A percentile compares a stretch with the other conserved stretches of the same genome.
These are phyloP conservation scores for Callipepla squamata DNA, from an alignment of 2,113 vertebrate genomes.

Conservation along the genomic window DNA sequence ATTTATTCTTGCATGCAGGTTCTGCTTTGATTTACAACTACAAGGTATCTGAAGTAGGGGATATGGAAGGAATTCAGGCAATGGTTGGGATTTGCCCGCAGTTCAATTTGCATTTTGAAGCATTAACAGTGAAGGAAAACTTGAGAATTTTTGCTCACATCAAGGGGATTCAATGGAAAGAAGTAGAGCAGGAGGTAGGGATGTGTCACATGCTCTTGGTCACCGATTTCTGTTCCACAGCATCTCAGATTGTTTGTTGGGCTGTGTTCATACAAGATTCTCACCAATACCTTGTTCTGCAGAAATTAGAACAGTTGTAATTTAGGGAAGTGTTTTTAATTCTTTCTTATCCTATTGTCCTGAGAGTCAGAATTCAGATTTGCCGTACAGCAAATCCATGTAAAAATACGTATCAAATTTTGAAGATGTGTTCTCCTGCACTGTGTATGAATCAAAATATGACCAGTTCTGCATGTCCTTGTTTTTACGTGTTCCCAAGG, in stretches of 20 bases:
- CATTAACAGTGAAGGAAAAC: conserved; percentile 92
- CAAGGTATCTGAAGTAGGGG: conserved; percentile 75
- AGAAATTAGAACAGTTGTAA: background rate
- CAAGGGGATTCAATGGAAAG: conserved; percentile 83
- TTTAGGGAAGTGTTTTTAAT: background rate
- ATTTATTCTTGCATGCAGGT: conserved; percentile 63
- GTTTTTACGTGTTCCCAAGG: conserved; percentile 61
- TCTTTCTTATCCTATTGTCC: background rate
- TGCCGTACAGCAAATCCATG: background rate
- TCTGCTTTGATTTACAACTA: conserved; percentile 83
- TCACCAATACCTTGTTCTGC: background rate
- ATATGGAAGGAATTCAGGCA: conserved; percentile 78
- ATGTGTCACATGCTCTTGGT: background rate
- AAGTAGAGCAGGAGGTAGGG: conserved; percentile 76
- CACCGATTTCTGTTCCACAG: background rate
- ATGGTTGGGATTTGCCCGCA: conserved; percentile 91
- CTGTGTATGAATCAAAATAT: fast-evolving
- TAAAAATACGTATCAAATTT: background rate
- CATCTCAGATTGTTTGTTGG: background rate
- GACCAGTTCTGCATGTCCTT: background rate
- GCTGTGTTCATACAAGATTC: background rate
- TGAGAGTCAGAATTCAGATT: background rate
- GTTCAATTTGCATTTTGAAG: conserved; percentile 89
- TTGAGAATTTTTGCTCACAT: conserved; percentile 88
- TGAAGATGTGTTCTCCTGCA: background rate